These are phyloP conservation scores for Chalcis sispes DNA, from an alignment of 2,888 invertebrate species.

Conservation along the genomic window DNA sequence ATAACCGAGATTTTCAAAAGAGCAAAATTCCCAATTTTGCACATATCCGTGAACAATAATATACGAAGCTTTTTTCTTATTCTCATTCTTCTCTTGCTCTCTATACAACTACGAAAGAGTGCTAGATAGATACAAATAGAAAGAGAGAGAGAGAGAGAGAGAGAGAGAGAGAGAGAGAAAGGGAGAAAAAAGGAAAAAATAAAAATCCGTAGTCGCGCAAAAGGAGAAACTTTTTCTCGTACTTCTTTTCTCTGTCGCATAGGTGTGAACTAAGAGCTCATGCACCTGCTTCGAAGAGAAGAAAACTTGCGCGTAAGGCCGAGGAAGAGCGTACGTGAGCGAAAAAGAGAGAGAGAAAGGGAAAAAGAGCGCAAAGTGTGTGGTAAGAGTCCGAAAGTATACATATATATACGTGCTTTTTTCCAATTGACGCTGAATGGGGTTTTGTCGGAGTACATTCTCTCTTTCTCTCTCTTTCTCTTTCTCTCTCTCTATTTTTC, in stretches of 20 bases:
- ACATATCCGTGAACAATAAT: too few species aligned
- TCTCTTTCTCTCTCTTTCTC: background rate
- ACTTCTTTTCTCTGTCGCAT: background rate
- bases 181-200: background rate
- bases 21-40: too few species aligned
- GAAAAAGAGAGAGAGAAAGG: background rate
- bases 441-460: conserved; percentile 12
- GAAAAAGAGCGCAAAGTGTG: too few species aligned
- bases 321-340: background rate
- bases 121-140: too few species aligned
- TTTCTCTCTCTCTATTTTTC: background rate
- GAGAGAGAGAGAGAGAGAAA: background rate
- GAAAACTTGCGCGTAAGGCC: too few species aligned
- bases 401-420: conserved; percentile 11
- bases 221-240: conserved; percentile 31
- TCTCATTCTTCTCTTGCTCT: too few species aligned
- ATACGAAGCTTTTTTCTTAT: too few species aligned
- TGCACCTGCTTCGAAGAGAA: conserved; percentile 32
- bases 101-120: too few species aligned
- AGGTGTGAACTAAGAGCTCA: too few species aligned
- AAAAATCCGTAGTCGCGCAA: background rate
- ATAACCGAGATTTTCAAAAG: too few species aligned
- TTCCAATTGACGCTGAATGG: conserved; percentile 47
- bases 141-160: background rate
- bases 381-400: too few species aligned